Conservation (phyloP, 2,113 vertebrate species). For the Pachycephala philippinensis region DNA sequence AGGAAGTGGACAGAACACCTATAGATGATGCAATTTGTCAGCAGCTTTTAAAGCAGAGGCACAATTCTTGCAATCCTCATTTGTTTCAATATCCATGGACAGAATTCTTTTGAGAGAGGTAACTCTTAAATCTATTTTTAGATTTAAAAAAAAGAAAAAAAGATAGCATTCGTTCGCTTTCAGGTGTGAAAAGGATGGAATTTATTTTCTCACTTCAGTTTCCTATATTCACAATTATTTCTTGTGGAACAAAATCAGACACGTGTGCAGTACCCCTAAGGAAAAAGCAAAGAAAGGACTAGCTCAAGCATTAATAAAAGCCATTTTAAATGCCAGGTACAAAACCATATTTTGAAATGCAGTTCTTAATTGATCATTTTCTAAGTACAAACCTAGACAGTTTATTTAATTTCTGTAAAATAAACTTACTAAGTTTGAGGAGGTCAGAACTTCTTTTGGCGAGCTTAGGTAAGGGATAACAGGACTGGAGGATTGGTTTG, state of each 20-base stretch:
- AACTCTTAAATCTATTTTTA: neutral
- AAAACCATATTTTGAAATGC: neutral
- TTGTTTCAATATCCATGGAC: neutral
- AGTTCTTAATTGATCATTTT: neutral
- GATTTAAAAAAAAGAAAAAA: neutral
- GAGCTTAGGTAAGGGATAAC: neutral
- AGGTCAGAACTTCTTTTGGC: neutral
- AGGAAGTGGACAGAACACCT: neutral
- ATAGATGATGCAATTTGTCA: neutral
- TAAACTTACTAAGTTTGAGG: neutral
- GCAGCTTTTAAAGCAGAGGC: neutral
- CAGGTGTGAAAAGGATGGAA: neutral
- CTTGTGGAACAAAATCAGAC: neutral
- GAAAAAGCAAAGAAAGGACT: neutral
- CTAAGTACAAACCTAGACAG: neutral
- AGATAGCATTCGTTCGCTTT: neutral
- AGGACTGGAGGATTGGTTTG: neutral
- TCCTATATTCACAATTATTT: neutral
- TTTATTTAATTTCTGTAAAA: neutral
- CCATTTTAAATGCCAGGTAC: neutral
- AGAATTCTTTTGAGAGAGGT: neutral
- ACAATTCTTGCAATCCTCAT: neutral
- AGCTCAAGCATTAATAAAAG: slow-evolving; percentile 1
- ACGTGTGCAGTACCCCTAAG: neutral
- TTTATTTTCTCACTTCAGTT: neutral